phyloP scores from a whole-genome alignment of 2,113 vertebrate genomes.

The Progne subis region DNA sequence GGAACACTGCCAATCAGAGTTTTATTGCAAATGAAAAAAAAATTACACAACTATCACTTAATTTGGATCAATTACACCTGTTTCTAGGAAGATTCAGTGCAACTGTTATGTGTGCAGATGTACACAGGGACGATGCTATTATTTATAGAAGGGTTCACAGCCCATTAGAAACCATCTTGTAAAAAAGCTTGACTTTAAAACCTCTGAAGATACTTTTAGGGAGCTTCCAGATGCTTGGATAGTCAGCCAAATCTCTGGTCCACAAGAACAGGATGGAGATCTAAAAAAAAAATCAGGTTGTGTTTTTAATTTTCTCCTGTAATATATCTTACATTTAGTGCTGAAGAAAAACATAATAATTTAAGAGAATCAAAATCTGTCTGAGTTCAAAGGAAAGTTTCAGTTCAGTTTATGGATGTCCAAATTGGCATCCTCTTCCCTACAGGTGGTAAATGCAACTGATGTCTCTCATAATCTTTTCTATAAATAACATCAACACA shows the following conservation, averaged over 20 bases:
- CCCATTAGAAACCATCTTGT: neutral
- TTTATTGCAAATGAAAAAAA: neutral
- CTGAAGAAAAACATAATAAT: neutral
- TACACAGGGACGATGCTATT: neutral
- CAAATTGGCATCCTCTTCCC: neutral
- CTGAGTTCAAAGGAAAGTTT: conserved; percentile 8
- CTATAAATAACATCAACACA: neutral
- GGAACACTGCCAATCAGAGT: neutral
- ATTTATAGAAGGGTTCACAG: neutral
- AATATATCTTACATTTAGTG: conserved; percentile 2
- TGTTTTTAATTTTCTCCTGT: conserved; percentile 40
- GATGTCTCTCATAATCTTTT: neutral
- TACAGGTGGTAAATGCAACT: neutral
- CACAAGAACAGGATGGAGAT: neutral
- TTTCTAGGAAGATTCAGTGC: neutral
- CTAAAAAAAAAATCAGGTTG: neutral
- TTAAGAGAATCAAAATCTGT: neutral
- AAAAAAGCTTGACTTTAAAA: neutral
- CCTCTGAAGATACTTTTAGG: neutral
- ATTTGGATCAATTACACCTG: neutral
- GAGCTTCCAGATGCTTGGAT: conserved; percentile 22
- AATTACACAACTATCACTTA: neutral
- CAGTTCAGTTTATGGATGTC: neutral
- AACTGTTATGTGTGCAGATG: neutral
- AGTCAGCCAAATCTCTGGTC: conserved; percentile 28